Conservation (phyloP, 2,888 invertebrate genomes). For the Sesamia inferens region DNA sequence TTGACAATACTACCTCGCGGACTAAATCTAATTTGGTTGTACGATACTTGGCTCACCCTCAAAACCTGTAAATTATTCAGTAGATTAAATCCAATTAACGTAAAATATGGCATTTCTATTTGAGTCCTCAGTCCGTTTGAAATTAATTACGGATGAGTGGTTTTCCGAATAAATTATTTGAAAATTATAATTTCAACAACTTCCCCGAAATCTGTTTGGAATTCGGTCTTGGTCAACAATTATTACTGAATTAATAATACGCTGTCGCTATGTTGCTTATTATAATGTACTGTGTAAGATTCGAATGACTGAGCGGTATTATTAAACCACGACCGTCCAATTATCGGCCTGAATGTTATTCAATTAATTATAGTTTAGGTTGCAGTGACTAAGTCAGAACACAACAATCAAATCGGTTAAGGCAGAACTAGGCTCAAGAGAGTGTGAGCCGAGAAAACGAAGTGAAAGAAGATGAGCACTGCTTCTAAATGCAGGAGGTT, state of each 20-base stretch:
- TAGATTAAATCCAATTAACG: slow-evolving; percentile 32
- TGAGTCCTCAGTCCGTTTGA: slow-evolving; percentile 14
- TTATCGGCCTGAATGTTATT: no score
- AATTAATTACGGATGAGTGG: slow-evolving; percentile 43
- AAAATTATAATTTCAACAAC: slow-evolving; percentile 24
- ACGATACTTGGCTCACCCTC: background rate
- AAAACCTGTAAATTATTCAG: slow-evolving; percentile 31
- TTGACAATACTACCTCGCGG: no score
- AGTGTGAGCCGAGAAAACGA: no score
- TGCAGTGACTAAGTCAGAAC: no score
- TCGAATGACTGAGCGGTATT: background rate
- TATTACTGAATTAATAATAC: slow-evolving; percentile 16
- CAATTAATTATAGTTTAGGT: no score
- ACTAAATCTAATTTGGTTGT: slow-evolving; percentile 17
- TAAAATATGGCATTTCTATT: slow-evolving; percentile 23
- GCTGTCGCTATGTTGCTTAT: background rate
- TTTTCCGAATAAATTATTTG: slow-evolving; percentile 34
- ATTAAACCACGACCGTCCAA: no score
- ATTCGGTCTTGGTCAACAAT: slow-evolving; percentile 9
- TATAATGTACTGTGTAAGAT: background rate
- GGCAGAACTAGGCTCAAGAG: no score
- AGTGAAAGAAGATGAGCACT: no score
- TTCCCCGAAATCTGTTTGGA: slow-evolving; percentile 9
- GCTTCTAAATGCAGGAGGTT: no score
- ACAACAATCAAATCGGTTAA: no score